Conservation (phyloP, 1,140 invertebrate genomes). For the Papilio polytes region DNA sequence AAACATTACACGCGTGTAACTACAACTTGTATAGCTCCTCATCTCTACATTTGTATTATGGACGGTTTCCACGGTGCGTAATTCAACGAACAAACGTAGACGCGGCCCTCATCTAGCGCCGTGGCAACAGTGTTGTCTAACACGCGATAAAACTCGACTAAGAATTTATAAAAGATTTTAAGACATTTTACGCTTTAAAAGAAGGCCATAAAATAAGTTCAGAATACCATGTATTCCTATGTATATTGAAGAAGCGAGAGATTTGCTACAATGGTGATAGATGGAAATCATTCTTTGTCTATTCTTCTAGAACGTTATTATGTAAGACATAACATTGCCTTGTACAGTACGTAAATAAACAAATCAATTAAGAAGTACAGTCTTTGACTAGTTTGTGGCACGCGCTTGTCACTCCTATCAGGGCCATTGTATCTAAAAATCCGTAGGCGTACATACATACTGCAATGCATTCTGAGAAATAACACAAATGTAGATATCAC, state of each 20-base stretch:
- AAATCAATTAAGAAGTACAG: background rate
- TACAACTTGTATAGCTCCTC: background rate
- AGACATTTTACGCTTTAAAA: too few relatives aligned
- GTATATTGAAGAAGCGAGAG: too few relatives aligned
- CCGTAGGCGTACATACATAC: conserved; percentile 23
- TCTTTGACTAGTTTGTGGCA: conserved; percentile 8
- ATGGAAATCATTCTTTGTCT: background rate
- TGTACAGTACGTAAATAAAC: background rate
- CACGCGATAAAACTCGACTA: background rate
- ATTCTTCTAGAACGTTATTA: background rate
- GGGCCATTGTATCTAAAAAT: conserved; percentile 20
- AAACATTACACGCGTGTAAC: conserved; percentile 11
- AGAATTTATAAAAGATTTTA: background rate
- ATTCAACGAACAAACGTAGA: background rate
- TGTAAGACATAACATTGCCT: background rate
- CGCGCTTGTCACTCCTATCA: conserved; percentile 1
- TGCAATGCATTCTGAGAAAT: conserved; percentile 2
- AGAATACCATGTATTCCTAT: too few relatives aligned
- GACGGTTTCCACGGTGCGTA: background rate
- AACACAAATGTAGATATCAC: too few relatives aligned
- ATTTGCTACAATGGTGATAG: background rate
- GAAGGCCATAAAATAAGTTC: too few relatives aligned
- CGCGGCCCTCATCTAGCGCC: background rate
- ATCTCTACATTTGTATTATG: background rate
- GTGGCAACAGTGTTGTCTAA: background rate